phyloP scores from a whole-genome alignment of 2,113 vertebrate species.

The Pteropus alecto region DNA sequence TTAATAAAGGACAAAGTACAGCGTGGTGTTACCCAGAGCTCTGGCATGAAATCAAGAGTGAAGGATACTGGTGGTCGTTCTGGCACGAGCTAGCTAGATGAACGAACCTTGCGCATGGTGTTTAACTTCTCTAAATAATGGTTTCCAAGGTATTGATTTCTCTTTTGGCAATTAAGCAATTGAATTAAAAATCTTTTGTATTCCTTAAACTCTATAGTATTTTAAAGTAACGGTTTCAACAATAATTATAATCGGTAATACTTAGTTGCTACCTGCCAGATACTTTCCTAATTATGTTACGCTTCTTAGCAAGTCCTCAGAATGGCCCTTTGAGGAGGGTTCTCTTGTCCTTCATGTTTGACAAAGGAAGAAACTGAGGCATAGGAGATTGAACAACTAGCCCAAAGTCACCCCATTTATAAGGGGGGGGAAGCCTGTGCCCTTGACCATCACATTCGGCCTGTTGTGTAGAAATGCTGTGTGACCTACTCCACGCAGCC shows the following conservation, averaged over 20 bases:
- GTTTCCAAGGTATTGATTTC: not conserved
- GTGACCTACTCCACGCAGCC: not conserved
- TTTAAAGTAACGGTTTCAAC: not conserved
- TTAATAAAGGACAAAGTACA: not conserved
- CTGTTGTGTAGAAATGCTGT: not conserved
- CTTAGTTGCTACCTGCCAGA: not conserved
- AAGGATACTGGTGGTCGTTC: not conserved
- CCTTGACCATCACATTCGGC: not conserved
- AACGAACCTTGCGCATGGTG: not conserved
- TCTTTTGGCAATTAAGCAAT: not conserved
- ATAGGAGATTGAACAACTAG: not conserved
- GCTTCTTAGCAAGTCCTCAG: not conserved
- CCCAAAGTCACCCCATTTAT: not conserved
- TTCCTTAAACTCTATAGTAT: not conserved
- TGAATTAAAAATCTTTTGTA: not conserved
- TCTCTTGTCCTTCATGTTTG: not conserved
- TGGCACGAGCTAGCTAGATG: not conserved
- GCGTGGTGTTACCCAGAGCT: not conserved
- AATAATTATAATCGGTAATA: not conserved
- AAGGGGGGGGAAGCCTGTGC: not conserved
- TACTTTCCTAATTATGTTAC: not conserved
- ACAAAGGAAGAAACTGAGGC: not conserved
- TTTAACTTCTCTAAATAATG: not conserved
- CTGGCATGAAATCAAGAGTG: not conserved
- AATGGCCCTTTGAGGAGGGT: not conserved